These are phyloP conservation scores for Drosophila sp. DNA, from an alignment of 1,140 invertebrate genomes.

Conservation along the genomic window DNA sequence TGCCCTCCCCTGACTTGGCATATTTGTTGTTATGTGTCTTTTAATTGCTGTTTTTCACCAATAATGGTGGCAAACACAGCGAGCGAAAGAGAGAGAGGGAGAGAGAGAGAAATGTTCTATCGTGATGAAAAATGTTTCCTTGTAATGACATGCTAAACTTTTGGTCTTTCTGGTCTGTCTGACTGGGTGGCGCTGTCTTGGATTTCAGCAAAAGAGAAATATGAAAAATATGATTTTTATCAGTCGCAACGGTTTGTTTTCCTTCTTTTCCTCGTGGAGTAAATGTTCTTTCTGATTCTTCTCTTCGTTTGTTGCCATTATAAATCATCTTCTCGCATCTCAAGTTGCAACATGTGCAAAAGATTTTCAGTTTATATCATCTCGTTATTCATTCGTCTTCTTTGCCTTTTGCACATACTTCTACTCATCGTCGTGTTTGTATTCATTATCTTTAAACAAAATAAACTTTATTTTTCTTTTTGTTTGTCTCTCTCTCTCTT, in stretches of 20 bases:
- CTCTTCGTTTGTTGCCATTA: conserved; percentile 33
- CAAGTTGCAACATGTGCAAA: not conserved
- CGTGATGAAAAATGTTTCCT: conserved; percentile 69
- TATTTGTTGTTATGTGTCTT: conserved; percentile 81
- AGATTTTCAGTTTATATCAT: not conserved
- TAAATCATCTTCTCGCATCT: conserved; percentile 69
- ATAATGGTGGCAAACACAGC: conserved; percentile 15
- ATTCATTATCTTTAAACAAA: conserved; percentile 34
- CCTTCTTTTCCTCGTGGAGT: not conserved
- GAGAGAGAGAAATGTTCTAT: conserved; percentile 56
- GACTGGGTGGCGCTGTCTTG: not conserved
- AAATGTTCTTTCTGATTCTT: conserved; percentile 21
- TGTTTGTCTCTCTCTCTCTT: conserved; percentile 24
- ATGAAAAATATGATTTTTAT: conserved; percentile 71
- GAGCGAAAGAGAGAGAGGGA: not conserved
- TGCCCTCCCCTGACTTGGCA: conserved; percentile 64
- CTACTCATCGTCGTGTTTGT: conserved; percentile 23
- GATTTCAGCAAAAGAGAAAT: conserved; percentile 5
- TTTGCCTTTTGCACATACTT: conserved; percentile 16
- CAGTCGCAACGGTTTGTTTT: conserved; percentile 59
- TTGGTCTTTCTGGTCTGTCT: conserved; percentile 1
- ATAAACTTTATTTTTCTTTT: conserved; percentile 39
- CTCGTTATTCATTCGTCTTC: not conserved
- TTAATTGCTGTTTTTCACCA: conserved; percentile 76
- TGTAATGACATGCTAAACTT: conserved; percentile 58